Evolutionary conservation across 1,140 invertebrate species (phyloP), one percentile per base, ranked within the genome.

Genomic region (Anthonomus grandis): DNA sequence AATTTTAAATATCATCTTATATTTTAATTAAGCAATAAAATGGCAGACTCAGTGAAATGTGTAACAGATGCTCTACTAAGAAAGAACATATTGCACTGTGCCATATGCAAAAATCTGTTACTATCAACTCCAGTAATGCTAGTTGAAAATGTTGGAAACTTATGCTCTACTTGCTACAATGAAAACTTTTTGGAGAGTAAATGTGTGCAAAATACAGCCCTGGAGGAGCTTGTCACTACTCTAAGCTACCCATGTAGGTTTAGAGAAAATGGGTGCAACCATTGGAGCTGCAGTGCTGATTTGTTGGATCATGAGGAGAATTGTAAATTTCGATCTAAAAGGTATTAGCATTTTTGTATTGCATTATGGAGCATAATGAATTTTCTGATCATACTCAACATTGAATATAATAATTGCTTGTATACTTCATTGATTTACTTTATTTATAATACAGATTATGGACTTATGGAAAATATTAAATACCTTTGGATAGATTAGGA

Each of bases 301-400:
- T 49, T 65, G 25, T 12, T 47, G 9, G 47, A 63, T 31, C 64
- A 65, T 36, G 57, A 65, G 52, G 59, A 46, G 24, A 59, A 57
- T 38, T 65, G 64, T 25, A 57, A 47, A 52, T 65, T 46, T 51
- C 52, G 60, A n/a, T 58, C 56, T 12, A 57, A 57, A 34, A 49
- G n/a, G n/a, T n/a, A n/a, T n/a, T n/a, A n/a, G n/a, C n/a, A n/a
- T n/a, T n/a, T n/a, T n/a, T n/a, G n/a, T n/a, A n/a, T n/a, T n/a
- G n/a, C n/a, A n/a, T n/a, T n/a, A n/a, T n/a, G n/a, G n/a, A n/a
- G n/a, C n/a, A n/a, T n/a, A n/a, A n/a, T n/a, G n/a, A n/a, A n/a
- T n/a, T n/a, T n/a, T n/a, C n/a, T n/a, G n/a, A n/a, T n/a, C n/a
- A n/a, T n/a, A n/a, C n/a, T n/a, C n/a, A n/a, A n/a, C n/a, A n/a